Percentiles rank a stretch among this genome's conserved stretches.
Conservation (phyloP, 1,140 invertebrate genomes). For the Drosophila teissieri region DNA sequence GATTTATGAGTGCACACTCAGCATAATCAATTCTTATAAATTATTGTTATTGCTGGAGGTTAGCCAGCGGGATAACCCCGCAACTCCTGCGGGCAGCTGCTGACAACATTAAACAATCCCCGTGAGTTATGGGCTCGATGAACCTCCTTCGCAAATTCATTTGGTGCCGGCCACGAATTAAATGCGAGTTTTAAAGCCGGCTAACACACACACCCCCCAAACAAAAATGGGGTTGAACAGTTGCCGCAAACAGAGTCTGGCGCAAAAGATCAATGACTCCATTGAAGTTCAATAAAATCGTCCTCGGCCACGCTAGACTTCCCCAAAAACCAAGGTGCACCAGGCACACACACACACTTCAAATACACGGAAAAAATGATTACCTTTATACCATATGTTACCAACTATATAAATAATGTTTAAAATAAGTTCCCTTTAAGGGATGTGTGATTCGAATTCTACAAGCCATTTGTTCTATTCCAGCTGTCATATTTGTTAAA, state of each 20-base stretch:
- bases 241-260: slow-evolving; percentile 69
- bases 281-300: slow-evolving; percentile 77
- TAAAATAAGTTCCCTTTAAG: too few species aligned
- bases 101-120: slow-evolving; percentile 78
- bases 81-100: slow-evolving; percentile 54
- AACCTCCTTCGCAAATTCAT: slow-evolving; percentile 53
- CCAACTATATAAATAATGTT: too few species aligned
- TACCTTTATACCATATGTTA: background rate
- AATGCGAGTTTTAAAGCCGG: slow-evolving; percentile 51
- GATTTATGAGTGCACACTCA: slow-evolving; percentile 80
- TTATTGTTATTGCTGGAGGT: slow-evolving; percentile 77
- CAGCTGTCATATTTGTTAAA: background rate
- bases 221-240: slow-evolving; percentile 6
- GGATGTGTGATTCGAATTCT: too few species aligned
- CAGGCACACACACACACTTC: slow-evolving; percentile 27
- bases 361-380: slow-evolving; percentile 3
- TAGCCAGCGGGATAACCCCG: slow-evolving; percentile 26
- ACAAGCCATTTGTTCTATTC: too few species aligned
- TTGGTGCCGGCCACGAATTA: slow-evolving; percentile 43
- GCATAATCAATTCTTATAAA: slow-evolving; percentile 82
- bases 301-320: slow-evolving; percentile 37
- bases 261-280: slow-evolving; percentile 73
- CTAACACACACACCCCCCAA: slow-evolving; percentile 9
- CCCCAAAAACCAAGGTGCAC: slow-evolving; percentile 50
- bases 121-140: slow-evolving; percentile 69